These are phyloP conservation scores for Motacilla tschutschensis DNA, from an alignment of 2,113 vertebrate species.

Conservation along the genomic window DNA sequence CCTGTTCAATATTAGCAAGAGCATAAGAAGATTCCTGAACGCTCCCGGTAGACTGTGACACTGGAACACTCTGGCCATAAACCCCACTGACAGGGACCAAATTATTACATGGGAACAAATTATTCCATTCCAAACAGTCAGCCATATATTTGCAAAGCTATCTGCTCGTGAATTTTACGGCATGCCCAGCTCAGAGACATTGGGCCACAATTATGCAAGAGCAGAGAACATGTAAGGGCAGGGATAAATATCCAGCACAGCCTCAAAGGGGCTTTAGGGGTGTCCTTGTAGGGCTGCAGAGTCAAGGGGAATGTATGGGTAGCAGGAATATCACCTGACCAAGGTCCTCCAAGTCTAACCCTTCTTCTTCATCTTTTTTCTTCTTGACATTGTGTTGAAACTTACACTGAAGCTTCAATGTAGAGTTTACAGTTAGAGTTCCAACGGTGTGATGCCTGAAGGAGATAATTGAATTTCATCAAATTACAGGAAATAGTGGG, in stretches of 20 bases:
- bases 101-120: neutral
- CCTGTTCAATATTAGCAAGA: constrained; percentile 7
- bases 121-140: constrained; percentile 1
- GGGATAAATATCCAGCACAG: neutral
- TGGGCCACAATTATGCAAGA: neutral
- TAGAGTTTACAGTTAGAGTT: neutral
- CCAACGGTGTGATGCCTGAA: neutral
- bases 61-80: neutral
- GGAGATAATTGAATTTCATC: neutral
- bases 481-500: neutral
- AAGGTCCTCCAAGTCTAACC: neutral
- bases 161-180: neutral
- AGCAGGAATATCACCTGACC: neutral
- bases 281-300: neutral
- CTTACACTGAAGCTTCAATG: neutral
- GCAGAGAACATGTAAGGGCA: neutral
- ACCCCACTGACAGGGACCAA: neutral
- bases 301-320: too few relatives aligned
- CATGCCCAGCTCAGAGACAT: neutral
- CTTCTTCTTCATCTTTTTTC: neutral
- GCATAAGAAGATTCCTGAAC: neutral
- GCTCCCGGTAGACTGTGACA: neutral
- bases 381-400: neutral
- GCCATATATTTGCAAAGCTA: constrained; percentile 16
- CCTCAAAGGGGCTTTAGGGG: neutral